Conservation (phyloP, 1,140 invertebrate species). For the Wasmannia auropunctata region DNA sequence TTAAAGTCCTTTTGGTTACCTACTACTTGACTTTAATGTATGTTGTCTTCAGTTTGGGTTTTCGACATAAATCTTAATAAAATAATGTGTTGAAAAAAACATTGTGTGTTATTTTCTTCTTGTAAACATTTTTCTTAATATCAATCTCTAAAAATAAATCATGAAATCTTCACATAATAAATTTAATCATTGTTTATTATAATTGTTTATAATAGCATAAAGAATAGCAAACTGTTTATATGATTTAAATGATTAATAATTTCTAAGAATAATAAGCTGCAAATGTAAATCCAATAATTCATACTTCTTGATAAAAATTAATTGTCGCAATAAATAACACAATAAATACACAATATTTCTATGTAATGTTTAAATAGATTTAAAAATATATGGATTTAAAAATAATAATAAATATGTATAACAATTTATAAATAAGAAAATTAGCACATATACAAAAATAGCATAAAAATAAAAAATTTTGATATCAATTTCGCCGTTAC, state of each 20-base stretch:
- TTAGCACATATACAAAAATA: background rate
- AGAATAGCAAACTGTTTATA: background rate
- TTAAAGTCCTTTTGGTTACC: slow-evolving; percentile 21
- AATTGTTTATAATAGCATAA: background rate
- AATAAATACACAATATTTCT: background rate
- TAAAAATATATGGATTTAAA: background rate
- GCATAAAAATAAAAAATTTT: background rate
- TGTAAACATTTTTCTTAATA: background rate
- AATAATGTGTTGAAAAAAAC: background rate
- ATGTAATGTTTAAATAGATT: background rate
- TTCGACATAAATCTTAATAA: background rate
- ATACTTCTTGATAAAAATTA: background rate
- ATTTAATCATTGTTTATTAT: background rate
- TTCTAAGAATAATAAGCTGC: background rate
- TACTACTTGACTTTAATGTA: slow-evolving; percentile 23
- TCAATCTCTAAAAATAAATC: background rate
- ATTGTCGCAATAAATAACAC: background rate
- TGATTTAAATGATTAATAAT: background rate
- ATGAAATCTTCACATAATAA: background rate
- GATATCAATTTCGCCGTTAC: background rate
- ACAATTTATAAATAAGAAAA: background rate
- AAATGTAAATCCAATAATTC: background rate
- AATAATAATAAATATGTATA: background rate
- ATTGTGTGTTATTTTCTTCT: background rate
- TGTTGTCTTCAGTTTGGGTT: background rate